A percentile compares a stretch with the other conserved stretches of the same genome.
phyloP scores from a whole-genome alignment of 2,888 invertebrate genomes.

The Drosophila sordidula region DNA sequence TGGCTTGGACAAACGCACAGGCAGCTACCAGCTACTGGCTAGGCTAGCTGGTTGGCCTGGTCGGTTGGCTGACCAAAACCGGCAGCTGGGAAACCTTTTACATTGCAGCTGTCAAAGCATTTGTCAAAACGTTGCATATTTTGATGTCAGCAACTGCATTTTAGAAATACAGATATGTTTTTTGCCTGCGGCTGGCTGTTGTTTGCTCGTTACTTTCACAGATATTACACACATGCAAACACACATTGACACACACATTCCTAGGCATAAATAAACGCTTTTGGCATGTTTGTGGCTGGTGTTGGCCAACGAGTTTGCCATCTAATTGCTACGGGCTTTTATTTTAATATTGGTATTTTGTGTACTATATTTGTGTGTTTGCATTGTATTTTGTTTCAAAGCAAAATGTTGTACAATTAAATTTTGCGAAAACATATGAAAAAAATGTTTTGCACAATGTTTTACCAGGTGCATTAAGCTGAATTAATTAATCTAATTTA shows the following conservation, averaged over 20 bases:
- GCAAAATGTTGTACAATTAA: conserved; percentile 35
- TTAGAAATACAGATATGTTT: conserved; percentile 52
- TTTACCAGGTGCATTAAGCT: neutral
- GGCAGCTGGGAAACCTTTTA: conserved; percentile 28
- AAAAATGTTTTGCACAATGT: conserved; percentile 12
- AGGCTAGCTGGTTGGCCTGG: conserved; percentile 4
- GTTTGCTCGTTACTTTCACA: conserved; percentile 27
- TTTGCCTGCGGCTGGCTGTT: conserved; percentile 24
- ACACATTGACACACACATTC: neutral
- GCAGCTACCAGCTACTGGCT: conserved; percentile 14
- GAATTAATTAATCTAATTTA: no score
- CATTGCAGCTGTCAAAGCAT: conserved; percentile 75
- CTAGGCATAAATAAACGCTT: neutral
- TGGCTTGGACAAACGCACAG: conserved; percentile 19
- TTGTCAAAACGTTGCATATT: conserved; percentile 79
- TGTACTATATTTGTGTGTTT: conserved; percentile 19
- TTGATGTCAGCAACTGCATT: conserved; percentile 72
- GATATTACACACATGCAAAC: conserved; percentile 6
- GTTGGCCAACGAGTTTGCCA: conserved; percentile 52
- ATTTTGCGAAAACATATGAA: conserved; percentile 24
- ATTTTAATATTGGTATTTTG: conserved; percentile 20
- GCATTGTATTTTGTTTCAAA: conserved; percentile 42
- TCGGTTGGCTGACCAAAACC: conserved; percentile 7
- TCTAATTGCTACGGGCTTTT: conserved; percentile 57
- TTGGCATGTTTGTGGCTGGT: conserved; percentile 20